A percentile compares a stretch with the other conserved stretches of the same genome.
phyloP scores from a whole-genome alignment of 2,797 vertebrate genomes.

The Trachops cirrhosus region DNA sequence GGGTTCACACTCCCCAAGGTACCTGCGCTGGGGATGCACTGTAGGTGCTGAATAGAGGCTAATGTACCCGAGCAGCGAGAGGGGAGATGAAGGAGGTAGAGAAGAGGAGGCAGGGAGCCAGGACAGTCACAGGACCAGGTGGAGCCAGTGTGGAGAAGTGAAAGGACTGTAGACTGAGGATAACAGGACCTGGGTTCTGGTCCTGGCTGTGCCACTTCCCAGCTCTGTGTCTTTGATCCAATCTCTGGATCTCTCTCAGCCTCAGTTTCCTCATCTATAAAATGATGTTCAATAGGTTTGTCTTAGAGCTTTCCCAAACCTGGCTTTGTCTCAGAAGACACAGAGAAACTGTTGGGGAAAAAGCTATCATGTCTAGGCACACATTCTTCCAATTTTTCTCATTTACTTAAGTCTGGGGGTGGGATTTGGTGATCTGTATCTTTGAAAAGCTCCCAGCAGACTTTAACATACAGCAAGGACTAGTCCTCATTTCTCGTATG shows the following conservation, averaged over 20 bases:
- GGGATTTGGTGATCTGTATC: not conserved
- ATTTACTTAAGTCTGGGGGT: not conserved
- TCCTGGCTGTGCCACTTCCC: not conserved
- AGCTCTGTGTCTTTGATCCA: not conserved
- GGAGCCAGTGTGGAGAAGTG: not conserved
- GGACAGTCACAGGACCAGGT: not conserved
- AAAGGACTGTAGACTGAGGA: not conserved
- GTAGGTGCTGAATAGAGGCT: not conserved
- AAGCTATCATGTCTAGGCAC: not conserved
- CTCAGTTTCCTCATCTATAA: not conserved
- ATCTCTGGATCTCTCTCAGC: not conserved
- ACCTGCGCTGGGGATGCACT: not conserved
- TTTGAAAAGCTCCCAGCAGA: not conserved
- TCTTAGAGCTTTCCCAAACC: not conserved
- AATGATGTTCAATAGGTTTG: not conserved
- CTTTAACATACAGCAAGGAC: not conserved
- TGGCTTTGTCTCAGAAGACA: not conserved
- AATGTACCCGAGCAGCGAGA: not conserved
- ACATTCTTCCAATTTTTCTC: not conserved
- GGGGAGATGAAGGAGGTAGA: accelerated
- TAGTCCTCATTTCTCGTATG: not conserved
- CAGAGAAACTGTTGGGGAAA: not conserved
- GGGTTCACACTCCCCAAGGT: not conserved
- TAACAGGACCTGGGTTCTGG: not conserved
- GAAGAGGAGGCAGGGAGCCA: not conserved